phyloP scores from a whole-genome alignment of 2,888 invertebrate genomes.

The Electrophaes corylata region DNA sequence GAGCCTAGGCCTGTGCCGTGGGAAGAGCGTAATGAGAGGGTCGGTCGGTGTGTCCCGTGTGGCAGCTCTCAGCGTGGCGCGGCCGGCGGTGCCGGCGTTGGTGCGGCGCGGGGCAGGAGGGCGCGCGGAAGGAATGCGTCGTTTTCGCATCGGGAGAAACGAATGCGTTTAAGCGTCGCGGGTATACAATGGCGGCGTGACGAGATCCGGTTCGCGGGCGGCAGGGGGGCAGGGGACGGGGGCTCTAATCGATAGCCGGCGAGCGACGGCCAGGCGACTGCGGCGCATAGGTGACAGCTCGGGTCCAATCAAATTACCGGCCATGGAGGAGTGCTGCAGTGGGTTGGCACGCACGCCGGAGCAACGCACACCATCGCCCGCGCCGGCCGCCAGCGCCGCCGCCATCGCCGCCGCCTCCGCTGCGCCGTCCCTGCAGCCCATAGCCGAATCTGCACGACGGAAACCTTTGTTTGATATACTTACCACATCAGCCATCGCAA shows the following conservation, averaged over 20 bases:
- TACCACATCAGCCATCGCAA: slow-evolving; percentile 47
- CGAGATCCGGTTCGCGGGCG: slow-evolving; percentile 84
- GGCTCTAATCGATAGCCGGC: slow-evolving; percentile 84
- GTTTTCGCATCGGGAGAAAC: slow-evolving; percentile 85
- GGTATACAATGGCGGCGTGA: slow-evolving; percentile 84
- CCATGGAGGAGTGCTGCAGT: slow-evolving; percentile 76
- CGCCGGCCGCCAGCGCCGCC: slow-evolving; percentile 47
- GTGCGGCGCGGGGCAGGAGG: slow-evolving; percentile 66
- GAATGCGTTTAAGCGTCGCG: slow-evolving; percentile 85
- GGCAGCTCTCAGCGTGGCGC: slow-evolving; percentile 61
- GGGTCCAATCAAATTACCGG: slow-evolving; percentile 83
- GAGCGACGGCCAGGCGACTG: slow-evolving; percentile 83
- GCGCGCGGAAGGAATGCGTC: slow-evolving; percentile 84
- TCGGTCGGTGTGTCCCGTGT: slow-evolving; percentile 58
- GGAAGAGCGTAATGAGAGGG: slow-evolving; percentile 75
- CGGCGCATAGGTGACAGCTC: slow-evolving; percentile 84
- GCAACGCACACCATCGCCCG: slow-evolving; percentile 58
- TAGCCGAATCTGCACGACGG: slow-evolving; percentile 53
- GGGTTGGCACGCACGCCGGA: slow-evolving; percentile 71
- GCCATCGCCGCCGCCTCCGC: slow-evolving; percentile 19
- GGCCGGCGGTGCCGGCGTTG: slow-evolving; percentile 37
- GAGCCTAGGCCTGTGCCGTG: slow-evolving; percentile 11
- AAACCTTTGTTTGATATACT: slow-evolving; percentile 56
- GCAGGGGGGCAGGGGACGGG: slow-evolving; percentile 72
- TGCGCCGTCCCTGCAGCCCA: slow-evolving; percentile 49